phyloP scores from a whole-genome alignment of 1,140 invertebrate species.

The Drosophila prosaltans region DNA sequence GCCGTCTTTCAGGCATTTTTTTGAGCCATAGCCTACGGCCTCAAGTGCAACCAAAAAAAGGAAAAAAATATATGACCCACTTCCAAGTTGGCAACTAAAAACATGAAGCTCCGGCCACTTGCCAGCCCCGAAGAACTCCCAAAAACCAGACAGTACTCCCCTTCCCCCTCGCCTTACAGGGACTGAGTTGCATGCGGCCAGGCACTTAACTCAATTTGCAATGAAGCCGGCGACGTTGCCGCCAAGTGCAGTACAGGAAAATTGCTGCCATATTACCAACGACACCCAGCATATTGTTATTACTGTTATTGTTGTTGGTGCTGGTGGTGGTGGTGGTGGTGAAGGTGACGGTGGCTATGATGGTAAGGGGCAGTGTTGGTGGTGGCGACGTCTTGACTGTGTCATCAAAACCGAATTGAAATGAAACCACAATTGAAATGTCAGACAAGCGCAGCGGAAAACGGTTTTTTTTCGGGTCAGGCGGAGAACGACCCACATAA shows the following conservation, averaged over 20 bases:
- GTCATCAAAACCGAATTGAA: slow-evolving; percentile 72
- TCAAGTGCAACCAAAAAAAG: slow-evolving; percentile 55
- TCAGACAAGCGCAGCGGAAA: slow-evolving; percentile 59
- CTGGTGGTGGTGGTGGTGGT: slow-evolving; percentile 35
- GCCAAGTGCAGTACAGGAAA: slow-evolving; percentile 64
- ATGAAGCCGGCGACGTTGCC: slow-evolving; percentile 45
- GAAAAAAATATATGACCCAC: slow-evolving; percentile 57
- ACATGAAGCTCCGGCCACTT: slow-evolving; percentile 44
- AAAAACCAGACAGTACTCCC: neutral
- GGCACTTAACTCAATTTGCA: slow-evolving; percentile 80
- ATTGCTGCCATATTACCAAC: slow-evolving; percentile 76
- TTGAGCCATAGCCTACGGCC: slow-evolving; percentile 43
- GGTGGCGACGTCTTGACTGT: slow-evolving; percentile 64
- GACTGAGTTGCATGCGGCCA: slow-evolving; percentile 60
- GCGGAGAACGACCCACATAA: slow-evolving; percentile 62
- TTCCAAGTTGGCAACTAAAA: slow-evolving; percentile 41
- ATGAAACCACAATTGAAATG: slow-evolving; percentile 75
- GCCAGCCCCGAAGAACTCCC: slow-evolving; percentile 17
- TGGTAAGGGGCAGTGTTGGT: slow-evolving; percentile 25
- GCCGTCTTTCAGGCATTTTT: slow-evolving; percentile 48
- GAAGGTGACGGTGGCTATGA: slow-evolving; percentile 2
- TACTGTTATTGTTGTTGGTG: slow-evolving; percentile 48
- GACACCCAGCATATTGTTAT: slow-evolving; percentile 76
- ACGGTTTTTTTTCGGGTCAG: slow-evolving; percentile 40
- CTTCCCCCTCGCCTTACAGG: neutral